Evolutionary conservation across 2,113 vertebrate species (phyloP).

Genomic region (Elachura formosa): DNA sequence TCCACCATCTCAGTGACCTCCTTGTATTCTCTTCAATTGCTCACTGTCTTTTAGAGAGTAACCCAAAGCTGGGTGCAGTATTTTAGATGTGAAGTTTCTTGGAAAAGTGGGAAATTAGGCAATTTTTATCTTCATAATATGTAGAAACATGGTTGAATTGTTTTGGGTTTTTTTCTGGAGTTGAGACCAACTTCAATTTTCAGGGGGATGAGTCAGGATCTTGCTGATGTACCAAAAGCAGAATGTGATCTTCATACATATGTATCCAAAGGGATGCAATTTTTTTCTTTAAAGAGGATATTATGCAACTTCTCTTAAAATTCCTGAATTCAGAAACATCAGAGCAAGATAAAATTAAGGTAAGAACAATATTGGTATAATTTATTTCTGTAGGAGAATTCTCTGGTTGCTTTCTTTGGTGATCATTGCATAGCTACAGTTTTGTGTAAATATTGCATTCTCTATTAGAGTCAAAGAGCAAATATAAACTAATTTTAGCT

Average conservation of each 20-base stretch:
- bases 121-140: not conserved
- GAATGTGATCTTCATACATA: not conserved
- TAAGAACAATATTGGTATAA: not conserved
- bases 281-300: not conserved
- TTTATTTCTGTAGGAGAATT: not conserved
- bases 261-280: not conserved
- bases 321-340: not conserved
- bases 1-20: not conserved
- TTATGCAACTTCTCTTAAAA: not conserved
- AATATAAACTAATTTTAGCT: not conserved
- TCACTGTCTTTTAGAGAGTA: not conserved
- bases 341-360: not conserved
- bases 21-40: not conserved
- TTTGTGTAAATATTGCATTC: not conserved
- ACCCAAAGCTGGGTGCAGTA: not conserved
- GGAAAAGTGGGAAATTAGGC: not conserved
- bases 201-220: not conserved
- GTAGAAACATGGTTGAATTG: not conserved
- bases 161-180: not conserved
- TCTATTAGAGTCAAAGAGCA: not conserved
- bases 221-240: not conserved
- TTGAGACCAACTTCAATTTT: not conserved
- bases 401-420: not conserved
- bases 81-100: not conserved
- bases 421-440: not conserved